Evolutionary conservation across 2,888 invertebrate genomes (phyloP).

Genomic region (Plutella xylostella): DNA sequence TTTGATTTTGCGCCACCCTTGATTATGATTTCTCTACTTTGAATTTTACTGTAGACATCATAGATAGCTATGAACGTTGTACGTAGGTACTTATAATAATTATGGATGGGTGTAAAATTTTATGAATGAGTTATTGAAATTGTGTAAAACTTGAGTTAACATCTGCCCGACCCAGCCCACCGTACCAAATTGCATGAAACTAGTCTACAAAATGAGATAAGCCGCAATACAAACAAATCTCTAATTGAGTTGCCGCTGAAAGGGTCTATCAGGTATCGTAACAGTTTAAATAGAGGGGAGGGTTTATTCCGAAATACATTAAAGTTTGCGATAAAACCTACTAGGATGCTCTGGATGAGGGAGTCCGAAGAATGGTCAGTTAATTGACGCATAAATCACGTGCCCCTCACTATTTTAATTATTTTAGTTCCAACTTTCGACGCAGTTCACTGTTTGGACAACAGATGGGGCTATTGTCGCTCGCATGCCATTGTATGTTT

Average conservation of each 20-base stretch:
- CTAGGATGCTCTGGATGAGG: too few species aligned
- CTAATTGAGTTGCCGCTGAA: slow-evolving; percentile 49
- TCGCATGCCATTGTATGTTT: slow-evolving; percentile 27
- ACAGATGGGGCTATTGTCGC: slow-evolving; percentile 46
- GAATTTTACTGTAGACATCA: too few species aligned
- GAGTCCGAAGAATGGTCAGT: slow-evolving; percentile 49
- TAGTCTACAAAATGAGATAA: slow-evolving; percentile 36
- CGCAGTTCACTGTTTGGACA: slow-evolving; percentile 32
- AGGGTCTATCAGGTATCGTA: slow-evolving; percentile 37
- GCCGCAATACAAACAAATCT: slow-evolving; percentile 55
- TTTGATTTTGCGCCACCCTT: too few species aligned
- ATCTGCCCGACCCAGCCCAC: too few species aligned
- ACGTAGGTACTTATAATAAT: too few species aligned
- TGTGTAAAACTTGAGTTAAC: too few species aligned
- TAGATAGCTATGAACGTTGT: too few species aligned
- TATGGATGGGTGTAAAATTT: too few species aligned
- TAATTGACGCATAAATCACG: slow-evolving; percentile 64
- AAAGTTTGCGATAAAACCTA: too few species aligned
- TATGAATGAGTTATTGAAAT: too few species aligned
- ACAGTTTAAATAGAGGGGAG: slow-evolving; percentile 34
- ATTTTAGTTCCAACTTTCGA: slow-evolving; percentile 22
- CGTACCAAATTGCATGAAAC: too few species aligned
- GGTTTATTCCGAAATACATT: slow-evolving; percentile 53
- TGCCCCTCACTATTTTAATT: slow-evolving; percentile 22
- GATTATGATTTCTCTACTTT: too few species aligned